Conservation (phyloP, 2,797 vertebrate species). For the Dallia pectoralis region DNA sequence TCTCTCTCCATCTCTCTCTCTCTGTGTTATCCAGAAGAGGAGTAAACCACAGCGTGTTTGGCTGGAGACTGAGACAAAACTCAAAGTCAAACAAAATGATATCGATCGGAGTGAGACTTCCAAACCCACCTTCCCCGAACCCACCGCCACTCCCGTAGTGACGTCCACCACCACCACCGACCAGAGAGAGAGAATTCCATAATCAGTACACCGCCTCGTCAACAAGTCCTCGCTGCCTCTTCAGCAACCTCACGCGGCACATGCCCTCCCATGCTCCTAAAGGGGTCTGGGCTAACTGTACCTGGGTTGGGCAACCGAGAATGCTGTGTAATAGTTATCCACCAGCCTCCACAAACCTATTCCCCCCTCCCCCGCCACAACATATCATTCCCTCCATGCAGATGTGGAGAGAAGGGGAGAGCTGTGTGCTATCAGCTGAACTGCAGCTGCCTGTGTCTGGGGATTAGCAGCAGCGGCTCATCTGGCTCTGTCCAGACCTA, state of each 20-base stretch:
- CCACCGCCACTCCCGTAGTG: not conserved
- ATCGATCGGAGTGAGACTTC: conserved; percentile 35
- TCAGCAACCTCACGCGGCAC: not conserved
- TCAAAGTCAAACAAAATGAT: conserved; percentile 36
- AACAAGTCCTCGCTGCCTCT: not conserved
- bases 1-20: not conserved
- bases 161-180: not conserved
- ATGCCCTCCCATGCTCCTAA: not conserved
- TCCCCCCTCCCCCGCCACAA: not conserved
- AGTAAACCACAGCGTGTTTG: not conserved
- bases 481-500: conserved; percentile 45
- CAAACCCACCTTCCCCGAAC: conserved; percentile 18
- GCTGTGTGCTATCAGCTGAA: conserved; percentile 40
- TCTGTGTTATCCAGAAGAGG: not conserved
- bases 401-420: conserved; percentile 3
- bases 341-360: not conserved
- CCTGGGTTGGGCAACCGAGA: not conserved
- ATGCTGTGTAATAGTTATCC: not conserved
- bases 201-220: not conserved
- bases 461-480: conserved; percentile 52
- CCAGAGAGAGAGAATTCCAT: not conserved
- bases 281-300: not conserved
- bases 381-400: not conserved
- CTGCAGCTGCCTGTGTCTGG: conserved; percentile 50
- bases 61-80: not conserved